These are phyloP conservation scores for Verasper variegatus DNA, from an alignment of 2,113 vertebrate genomes.

Conservation along the genomic window DNA sequence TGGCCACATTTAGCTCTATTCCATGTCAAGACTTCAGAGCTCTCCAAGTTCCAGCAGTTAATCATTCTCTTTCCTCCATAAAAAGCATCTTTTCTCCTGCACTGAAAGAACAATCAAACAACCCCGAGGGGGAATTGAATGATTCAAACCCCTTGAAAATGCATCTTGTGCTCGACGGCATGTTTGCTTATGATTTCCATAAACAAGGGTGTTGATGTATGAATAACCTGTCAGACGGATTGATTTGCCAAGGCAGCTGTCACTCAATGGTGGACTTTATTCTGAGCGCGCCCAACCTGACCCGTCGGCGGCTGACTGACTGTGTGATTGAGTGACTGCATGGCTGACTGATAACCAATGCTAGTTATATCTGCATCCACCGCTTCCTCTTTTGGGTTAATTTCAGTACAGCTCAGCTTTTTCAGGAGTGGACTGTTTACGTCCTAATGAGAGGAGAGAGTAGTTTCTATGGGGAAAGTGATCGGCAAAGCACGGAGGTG, in stretches of 20 bases:
- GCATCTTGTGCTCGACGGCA: constrained; percentile 27
- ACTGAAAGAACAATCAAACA: constrained; percentile 23
- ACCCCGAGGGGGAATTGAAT: constrained; percentile 27
- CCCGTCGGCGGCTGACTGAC: constrained; percentile 32
- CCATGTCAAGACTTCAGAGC: constrained; percentile 4
- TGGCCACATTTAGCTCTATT: not conserved
- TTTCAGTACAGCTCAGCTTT: not conserved
- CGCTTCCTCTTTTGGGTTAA: not conserved
- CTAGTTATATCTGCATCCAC: not conserved
- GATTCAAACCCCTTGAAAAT: constrained; percentile 32
- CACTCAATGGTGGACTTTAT: constrained; percentile 57
- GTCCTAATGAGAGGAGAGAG: not conserved
- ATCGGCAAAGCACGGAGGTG: constrained; percentile 25
- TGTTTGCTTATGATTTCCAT: constrained; percentile 69
- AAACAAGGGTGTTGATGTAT: constrained; percentile 65
- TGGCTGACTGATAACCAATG: constrained; percentile 33
- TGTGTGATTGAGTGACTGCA: constrained; percentile 34
- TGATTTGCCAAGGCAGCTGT: constrained; percentile 63
- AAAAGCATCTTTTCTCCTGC: constrained; percentile 11
- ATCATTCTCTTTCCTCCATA: not conserved
- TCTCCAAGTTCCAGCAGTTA: not conserved
- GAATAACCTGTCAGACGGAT: constrained; percentile 68
- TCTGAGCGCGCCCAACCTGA: constrained; percentile 38
- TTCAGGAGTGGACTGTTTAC: not conserved
- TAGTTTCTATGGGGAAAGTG: constrained; percentile 10